phyloP scores from a whole-genome alignment of 1,140 invertebrate genomes.

The Nomia melanderi region DNA sequence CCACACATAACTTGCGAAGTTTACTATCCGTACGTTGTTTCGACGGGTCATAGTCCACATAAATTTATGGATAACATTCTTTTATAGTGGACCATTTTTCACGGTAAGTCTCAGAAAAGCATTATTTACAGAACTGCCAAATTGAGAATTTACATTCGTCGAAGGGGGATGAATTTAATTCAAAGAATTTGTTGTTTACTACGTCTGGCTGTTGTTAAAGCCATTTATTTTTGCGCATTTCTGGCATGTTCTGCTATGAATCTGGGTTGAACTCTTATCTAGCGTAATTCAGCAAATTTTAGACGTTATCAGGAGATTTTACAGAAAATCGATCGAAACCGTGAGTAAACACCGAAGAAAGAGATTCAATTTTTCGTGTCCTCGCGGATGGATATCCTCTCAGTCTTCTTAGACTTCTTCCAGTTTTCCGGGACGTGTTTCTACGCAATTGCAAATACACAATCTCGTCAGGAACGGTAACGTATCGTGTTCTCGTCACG shows the following conservation, averaged over 20 bases:
- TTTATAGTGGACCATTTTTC: not conserved
- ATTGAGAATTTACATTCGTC: too few species aligned
- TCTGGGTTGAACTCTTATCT: too few species aligned
- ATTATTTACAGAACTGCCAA: too few species aligned
- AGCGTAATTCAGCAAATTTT: not conserved
- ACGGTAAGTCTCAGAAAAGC: too few species aligned
- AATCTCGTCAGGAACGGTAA: not conserved
- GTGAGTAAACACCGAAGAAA: not conserved
- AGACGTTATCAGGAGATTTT: too few species aligned
- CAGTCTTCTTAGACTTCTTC: too few species aligned
- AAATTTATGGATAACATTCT: not conserved
- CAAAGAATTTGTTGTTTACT: too few species aligned
- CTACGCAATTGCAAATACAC: not conserved
- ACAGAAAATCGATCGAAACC: not conserved
- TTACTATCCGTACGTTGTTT: not conserved
- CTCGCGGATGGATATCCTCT: not conserved
- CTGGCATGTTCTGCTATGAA: too few species aligned
- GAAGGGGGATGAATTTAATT: too few species aligned
- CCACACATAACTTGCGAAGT: not conserved
- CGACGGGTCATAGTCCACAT: not conserved
- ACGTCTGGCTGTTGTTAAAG: too few species aligned
- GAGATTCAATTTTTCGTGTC: constrained; percentile 12
- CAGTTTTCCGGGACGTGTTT: not conserved
- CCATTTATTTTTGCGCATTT: too few species aligned
- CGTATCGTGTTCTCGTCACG: not conserved